Evolutionary conservation across 2,113 vertebrate genomes (phyloP).

Genomic region (Cephalopterus ornatus): DNA sequence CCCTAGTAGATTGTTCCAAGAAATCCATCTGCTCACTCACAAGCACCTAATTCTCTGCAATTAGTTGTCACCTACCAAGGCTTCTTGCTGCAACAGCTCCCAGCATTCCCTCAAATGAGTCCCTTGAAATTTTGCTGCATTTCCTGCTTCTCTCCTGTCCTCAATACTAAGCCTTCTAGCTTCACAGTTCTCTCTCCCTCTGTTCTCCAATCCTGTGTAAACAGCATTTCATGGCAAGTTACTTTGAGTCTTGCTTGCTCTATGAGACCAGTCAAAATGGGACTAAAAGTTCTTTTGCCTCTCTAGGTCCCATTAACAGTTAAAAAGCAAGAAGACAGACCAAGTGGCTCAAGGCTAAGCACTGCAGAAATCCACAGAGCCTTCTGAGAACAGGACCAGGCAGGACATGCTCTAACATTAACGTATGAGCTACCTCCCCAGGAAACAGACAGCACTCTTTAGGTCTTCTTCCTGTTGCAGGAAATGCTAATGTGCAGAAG

Average conservation of each 20-base stretch:
- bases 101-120: background rate
- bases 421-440: too few species aligned
- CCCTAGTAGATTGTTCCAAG: background rate
- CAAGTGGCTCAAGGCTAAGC: background rate
- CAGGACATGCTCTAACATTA: background rate
- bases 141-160: background rate
- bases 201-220: background rate
- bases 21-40: background rate
- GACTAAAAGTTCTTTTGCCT: background rate
- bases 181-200: background rate
- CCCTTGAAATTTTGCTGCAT: background rate
- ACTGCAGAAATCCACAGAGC: background rate
- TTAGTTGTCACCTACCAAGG: background rate
- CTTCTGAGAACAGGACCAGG: background rate
- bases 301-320: background rate
- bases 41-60: background rate
- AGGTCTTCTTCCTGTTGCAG: background rate
- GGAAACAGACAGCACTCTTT: background rate
- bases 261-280: background rate
- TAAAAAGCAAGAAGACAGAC: background rate
- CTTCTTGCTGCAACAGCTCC: background rate
- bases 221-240: background rate
- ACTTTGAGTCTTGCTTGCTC: background rate
- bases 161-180: background rate
- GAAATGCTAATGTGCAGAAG: background rate